Conservation (phyloP, 2,797 vertebrate genomes). For the Chaunax sp. region DNA sequence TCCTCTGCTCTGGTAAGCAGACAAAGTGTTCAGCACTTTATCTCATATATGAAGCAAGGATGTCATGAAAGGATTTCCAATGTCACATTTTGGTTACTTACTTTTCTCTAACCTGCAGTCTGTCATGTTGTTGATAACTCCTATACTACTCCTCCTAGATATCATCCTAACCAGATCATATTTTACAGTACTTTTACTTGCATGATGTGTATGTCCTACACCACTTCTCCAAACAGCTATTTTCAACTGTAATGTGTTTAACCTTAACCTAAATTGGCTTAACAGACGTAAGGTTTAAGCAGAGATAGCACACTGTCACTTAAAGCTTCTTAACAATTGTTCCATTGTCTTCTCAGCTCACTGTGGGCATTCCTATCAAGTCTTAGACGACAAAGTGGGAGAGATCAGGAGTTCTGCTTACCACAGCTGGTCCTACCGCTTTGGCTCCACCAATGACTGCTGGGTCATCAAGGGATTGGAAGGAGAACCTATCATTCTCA, state of each 20-base stretch:
- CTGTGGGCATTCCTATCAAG: slow-evolving; percentile 74
- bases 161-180: background rate
- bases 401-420: slow-evolving; percentile 80
- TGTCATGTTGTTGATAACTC: background rate
- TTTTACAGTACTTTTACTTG: background rate
- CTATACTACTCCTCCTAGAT: too few relatives aligned
- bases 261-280: background rate
- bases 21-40: background rate
- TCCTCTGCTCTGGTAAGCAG: slow-evolving; percentile 74
- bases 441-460: slow-evolving; percentile 77
- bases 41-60: slow-evolving; percentile 3
- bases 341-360: slow-evolving; percentile 58
- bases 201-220: background rate
- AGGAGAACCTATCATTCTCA: slow-evolving; percentile 83
- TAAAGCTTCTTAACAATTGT: background rate
- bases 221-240: background rate
- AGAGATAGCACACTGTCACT: too few relatives aligned
- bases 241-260: background rate
- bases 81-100: slow-evolving; percentile 1
- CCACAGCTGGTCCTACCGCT: slow-evolving; percentile 76
- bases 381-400: slow-evolving; percentile 75
- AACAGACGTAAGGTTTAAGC: slow-evolving; percentile 1
- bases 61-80: slow-evolving; percentile 1
- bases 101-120: background rate
- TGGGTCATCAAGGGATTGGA: slow-evolving; percentile 84